Base-by-base conservation (phyloP, 2,113 vertebrate genomes). In the Buteo buteo region DNA sequence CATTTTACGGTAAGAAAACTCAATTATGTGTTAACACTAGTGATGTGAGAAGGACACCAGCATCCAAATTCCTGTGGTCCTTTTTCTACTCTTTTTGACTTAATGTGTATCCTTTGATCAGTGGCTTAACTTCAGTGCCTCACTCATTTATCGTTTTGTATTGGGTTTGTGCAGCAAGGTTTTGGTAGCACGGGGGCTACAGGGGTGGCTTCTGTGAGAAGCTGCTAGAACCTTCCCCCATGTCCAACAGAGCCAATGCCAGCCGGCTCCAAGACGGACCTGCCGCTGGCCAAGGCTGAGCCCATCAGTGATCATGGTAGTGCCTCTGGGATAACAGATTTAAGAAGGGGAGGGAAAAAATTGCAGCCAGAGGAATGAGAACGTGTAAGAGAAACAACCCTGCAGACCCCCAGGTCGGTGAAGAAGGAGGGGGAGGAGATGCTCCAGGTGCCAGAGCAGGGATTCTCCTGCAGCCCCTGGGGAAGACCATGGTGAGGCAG, bases 261-360 rank as follows among this genome's bases (percentile, higher is more conserved):
- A 74, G 52, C 31, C 5, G 4, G 45, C 64, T 59, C 72, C 6
- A 2, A 50, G 20, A 47, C 18, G 8, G 22, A 72, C 8, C 11
- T 29, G 13, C 0, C 1, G 6, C 32, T 57, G 36, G 42, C 28
- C 66, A 24, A 20, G 42, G 59, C 42, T 8, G 10, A 47, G 55
- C 36, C 44, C 49, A 7, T 2, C 55, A 50, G 34, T 0, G 0
- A 22, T 18, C 5, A 9, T 26, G 12, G 22, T 34, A 57, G 12
- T 4, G 7, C 42, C 44, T 16, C 24, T 59, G 55, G 15, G 55
- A 76, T 29, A n/a, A 45, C 17, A 28, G 26, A 29, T n/a, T 47
- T 76, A 59, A 47, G 42, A 44, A 76, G 47, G 22, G 6, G 21
- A 24, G 22, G 22, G 20, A 22, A 47, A 47, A 47, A 47, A 11